phyloP scores from a whole-genome alignment of 2,888 invertebrate genomes.

The Sisyra nigra region DNA sequence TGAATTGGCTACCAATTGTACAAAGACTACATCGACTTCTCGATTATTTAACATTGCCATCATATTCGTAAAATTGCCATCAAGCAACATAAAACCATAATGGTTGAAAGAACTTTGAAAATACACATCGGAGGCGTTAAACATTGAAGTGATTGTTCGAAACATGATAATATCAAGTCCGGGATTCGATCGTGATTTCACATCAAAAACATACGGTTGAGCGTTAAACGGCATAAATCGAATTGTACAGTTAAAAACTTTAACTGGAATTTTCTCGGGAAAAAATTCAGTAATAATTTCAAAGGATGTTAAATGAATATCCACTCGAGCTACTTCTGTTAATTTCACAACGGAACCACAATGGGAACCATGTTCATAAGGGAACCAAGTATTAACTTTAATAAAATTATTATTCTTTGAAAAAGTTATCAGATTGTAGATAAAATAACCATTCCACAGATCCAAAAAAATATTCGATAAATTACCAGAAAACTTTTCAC shows the following conservation, averaged over 20 bases:
- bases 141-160: not conserved
- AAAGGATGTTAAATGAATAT: too few relatives aligned
- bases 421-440: too few relatives aligned
- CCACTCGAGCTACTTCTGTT: too few relatives aligned
- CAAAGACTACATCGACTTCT: constrained; percentile 30
- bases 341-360: too few relatives aligned
- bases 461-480: too few relatives aligned
- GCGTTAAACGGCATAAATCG: not conserved
- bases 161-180: constrained; percentile 6
- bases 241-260: not conserved
- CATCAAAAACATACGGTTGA: constrained; percentile 2
- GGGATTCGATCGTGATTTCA: not conserved
- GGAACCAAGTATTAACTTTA: too few relatives aligned
- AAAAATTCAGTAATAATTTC: too few relatives aligned
- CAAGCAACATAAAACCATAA: constrained; percentile 28
- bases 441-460: too few relatives aligned
- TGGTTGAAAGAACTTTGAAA: not conserved
- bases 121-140: not conserved
- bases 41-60: constrained; percentile 25
- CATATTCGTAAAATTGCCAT: constrained; percentile 32
- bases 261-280: too few relatives aligned
- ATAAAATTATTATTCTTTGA: too few relatives aligned
- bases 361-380: too few relatives aligned
- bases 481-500: too few relatives aligned
- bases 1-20: constrained; percentile 39